phyloP scores from a whole-genome alignment of 2,888 invertebrate genomes.

The Amphipoea oculea region DNA sequence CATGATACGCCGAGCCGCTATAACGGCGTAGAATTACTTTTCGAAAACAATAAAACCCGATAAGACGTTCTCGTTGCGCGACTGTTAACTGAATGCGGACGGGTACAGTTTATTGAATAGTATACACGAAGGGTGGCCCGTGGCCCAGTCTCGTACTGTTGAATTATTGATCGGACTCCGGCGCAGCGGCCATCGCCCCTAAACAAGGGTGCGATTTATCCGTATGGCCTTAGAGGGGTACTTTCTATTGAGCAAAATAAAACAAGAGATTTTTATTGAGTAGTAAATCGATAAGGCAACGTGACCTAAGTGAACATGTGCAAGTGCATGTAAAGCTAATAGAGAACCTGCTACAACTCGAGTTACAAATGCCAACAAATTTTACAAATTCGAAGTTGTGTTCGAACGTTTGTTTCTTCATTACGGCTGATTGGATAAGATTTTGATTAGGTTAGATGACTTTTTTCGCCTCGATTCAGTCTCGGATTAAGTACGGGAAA shows the following conservation, averaged over 20 bases:
- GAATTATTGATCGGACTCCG: constrained; percentile 86
- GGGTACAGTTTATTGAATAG: constrained; percentile 63
- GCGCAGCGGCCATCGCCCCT: constrained; percentile 83
- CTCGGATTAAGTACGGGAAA: background rate
- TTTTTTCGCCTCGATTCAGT: background rate
- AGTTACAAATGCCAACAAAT: constrained; percentile 33
- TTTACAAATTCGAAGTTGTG: constrained; percentile 23
- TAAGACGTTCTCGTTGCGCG: constrained; percentile 80
- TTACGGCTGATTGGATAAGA: background rate
- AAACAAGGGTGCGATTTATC: constrained; percentile 73
- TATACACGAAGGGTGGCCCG: constrained; percentile 70
- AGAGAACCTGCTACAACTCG: constrained; percentile 59
- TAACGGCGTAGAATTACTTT: constrained; percentile 87
- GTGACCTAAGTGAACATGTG: constrained; percentile 66
- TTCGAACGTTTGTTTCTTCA: constrained; percentile 11
- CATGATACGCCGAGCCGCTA: constrained; percentile 82
- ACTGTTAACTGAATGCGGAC: constrained; percentile 70
- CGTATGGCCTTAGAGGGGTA: constrained; percentile 65
- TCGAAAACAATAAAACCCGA: constrained; percentile 87
- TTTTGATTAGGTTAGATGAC: background rate
- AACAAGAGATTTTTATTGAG: constrained; percentile 70
- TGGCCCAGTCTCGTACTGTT: constrained; percentile 69
- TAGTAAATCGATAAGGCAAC: constrained; percentile 76
- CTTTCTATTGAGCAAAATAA: constrained; percentile 65
- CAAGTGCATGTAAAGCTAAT: constrained; percentile 55